Conservation (phyloP, 2,888 invertebrate species). For the Orchesella flavescens region DNA sequence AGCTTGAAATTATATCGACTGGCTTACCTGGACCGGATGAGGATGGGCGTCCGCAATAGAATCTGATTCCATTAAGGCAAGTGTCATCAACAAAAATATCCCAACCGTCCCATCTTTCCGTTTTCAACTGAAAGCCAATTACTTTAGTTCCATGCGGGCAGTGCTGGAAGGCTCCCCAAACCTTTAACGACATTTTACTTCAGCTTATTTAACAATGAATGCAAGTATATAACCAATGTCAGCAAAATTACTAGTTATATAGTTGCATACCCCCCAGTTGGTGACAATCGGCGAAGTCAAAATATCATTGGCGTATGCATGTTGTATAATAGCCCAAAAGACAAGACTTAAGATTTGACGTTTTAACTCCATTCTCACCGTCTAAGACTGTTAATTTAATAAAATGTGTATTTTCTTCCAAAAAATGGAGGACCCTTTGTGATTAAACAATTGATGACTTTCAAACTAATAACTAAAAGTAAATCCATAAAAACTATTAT, state of each 20-base stretch:
- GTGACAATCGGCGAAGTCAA: conserved; percentile 61
- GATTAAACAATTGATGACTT: too few species aligned
- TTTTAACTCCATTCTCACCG: too few species aligned
- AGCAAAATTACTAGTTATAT: too few species aligned
- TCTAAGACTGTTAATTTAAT: too few species aligned
- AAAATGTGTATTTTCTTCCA: too few species aligned
- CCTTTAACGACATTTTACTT: conserved; percentile 13
- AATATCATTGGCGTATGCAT: neutral
- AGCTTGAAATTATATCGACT: conserved; percentile 58
- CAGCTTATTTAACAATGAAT: too few species aligned
- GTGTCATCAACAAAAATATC: conserved; percentile 43
- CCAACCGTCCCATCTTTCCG: conserved; percentile 53
- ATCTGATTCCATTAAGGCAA: conserved; percentile 60
- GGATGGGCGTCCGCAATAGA: conserved; percentile 60
- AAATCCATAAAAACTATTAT: too few species aligned
- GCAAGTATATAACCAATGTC: too few species aligned
- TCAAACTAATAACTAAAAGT: too few species aligned
- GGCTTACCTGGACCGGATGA: conserved; percentile 8
- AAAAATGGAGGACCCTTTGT: too few species aligned
- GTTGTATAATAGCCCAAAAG: too few species aligned
- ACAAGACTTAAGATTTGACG: too few species aligned
- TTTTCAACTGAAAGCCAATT: conserved; percentile 61
- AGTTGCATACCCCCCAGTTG: conserved; percentile 55
- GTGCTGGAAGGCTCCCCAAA: conserved; percentile 60
- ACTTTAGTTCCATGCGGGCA: conserved; percentile 64